Base-by-base conservation (phyloP, 2,113 vertebrate species). In the Zingel zingel region DNA sequence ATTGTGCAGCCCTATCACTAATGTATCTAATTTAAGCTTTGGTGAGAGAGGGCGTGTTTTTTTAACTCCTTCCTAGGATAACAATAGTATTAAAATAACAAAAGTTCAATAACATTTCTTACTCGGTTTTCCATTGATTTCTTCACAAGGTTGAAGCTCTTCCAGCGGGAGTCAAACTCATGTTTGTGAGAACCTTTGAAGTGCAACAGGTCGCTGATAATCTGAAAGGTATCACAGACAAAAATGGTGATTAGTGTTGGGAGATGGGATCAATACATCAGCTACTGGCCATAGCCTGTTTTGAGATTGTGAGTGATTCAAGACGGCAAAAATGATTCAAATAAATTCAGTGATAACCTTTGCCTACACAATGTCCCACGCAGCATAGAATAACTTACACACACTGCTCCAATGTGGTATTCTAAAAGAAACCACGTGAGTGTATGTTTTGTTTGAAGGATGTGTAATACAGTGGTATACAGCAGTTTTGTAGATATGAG, bases 41-140 rank as follows among this genome's bases (percentile, higher is more conserved):
- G 14, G 9, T 62, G 8, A 25, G 16, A 70, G 12, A 6, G 4
- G 16, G 7, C 11, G 10, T 27, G 16, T 6, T 33, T 33, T 83
- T 67, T 53, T 2, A 56, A 36, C 9, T 21, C 16, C 25, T 61
- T 59, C 23, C 4, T 6, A 43, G 16, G 6, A 25, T 11, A 63
- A 62, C 11, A 10, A 58, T 0, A 27, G 7, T 23, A 21, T 5
- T 68, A 30, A 68, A 47, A 11, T 43, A 62, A 64, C 39, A 45
- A 1, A n/a, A 54, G 16, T 30, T 51, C 5, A 78, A 63, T 15
- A n/a, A 63, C 47, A 36, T 62, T 19, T 82, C 97, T 96, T 63
- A 99, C 98, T 95, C 96, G 95, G 93, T 99, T 98, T 94, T 99
- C 98, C 98, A 99, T 99, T 14, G 98, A 98, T 88, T 98, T 99